Evolutionary conservation across 2,888 invertebrate genomes (phyloP), one percentile per base, ranked within the genome.

Genomic region (Cryptocheilus praepositus): DNA sequence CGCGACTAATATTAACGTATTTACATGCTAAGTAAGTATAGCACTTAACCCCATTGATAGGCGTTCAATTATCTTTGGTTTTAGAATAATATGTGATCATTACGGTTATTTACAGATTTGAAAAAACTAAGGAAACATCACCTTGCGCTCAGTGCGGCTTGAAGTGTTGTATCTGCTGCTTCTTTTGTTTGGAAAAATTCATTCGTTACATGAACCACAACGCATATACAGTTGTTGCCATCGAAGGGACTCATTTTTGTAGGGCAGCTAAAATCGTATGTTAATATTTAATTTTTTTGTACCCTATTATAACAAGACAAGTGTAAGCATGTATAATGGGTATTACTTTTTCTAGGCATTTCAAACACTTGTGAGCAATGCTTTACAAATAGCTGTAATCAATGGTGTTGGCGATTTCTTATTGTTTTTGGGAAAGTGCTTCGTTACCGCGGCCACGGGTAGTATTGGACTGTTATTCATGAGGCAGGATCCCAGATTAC

Each of bases 391-490:
- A 74, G 95, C 96, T 0, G 95, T 97, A 0, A 95, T 98, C 64
- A 98, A 98, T 90, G 95, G 95, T 78, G 92, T 97, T 53, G 98
- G 98, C 4, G 97, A 97, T 89, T 97, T 98, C 86, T 94, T 98
- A 71, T 90, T 98, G 55, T 97, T 98, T 87, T 90, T 98, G 74
- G 97, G 96, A 62, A 95, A 95, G 91, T 91, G 93, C 82, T 92
- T 93, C 69, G 95, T 98, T 64, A 96, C 96, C 4, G 94, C 95
- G 0, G 90, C 95, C 4, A 95, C 96, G 0, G 96, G 95, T 28
- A 92, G 93, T 61, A 91, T 95, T 57, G 96, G 95, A 21, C 90
- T 97, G 58, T 90, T 96, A 59, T 89, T 95, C 74, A 92, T 97
- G 82, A 93, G 94, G 83, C 91, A 93, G 71, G 93, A 94, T 87